These are phyloP conservation scores for Heteronetta atricapilla DNA, from an alignment of 2,113 vertebrate genomes.

Conservation along the genomic window DNA sequence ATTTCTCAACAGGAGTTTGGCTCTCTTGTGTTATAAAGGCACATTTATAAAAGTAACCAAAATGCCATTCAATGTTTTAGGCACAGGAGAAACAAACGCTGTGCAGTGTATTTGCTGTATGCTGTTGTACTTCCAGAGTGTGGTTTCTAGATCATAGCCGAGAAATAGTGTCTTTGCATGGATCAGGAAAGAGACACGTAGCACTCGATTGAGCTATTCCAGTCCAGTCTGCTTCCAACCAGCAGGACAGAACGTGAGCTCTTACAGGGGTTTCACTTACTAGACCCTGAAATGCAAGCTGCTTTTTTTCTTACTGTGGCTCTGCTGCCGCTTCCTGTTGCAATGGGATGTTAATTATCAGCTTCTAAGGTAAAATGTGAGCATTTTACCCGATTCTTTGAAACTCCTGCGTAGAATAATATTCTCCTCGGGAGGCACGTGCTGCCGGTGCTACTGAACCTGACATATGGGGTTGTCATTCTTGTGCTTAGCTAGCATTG, in stretches of 20 bases:
- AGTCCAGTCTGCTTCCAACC: background rate
- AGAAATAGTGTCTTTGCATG: background rate
- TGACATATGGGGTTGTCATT: slow-evolving; percentile 69
- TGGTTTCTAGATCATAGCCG: background rate
- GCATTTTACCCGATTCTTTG: slow-evolving; percentile 33
- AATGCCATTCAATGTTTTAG: background rate
- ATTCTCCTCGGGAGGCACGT: background rate
- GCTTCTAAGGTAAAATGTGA: slow-evolving; percentile 15
- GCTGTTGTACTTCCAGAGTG: background rate
- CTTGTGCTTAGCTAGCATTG: slow-evolving; percentile 61
- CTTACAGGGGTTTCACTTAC: background rate
- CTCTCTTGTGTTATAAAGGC: background rate
- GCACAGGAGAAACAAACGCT: background rate
- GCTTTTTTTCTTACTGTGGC: background rate
- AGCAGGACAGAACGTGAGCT: background rate
- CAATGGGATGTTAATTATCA: background rate
- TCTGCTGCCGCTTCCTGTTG: background rate
- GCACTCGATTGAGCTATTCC: background rate
- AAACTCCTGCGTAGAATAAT: background rate
- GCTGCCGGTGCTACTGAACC: slow-evolving; percentile 39
- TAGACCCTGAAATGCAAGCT: background rate
- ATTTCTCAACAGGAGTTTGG: background rate
- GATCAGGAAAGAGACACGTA: background rate
- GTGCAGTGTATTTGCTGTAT: background rate
- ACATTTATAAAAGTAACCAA: background rate